Base-by-base conservation (phyloP, 1,140 invertebrate genomes). In the Zaprionus kolodkinae region DNA sequence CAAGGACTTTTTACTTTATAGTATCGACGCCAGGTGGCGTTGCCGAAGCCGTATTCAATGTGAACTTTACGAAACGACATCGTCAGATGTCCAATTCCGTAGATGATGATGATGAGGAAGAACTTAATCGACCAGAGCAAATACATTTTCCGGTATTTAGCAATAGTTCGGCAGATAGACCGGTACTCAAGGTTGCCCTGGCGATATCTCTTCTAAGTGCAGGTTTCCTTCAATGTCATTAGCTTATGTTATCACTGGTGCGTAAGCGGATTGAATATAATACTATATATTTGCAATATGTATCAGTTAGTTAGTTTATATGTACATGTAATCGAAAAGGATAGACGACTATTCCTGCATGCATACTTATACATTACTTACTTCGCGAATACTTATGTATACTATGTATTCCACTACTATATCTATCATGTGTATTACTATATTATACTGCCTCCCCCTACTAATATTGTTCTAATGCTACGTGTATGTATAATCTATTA, bases 91-190 rank as follows among this genome's bases (percentile, higher is more conserved):
- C 92, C 11, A 92, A 92, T 76, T 65, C 81, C 27, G 85, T 92
- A 27, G 92, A 92, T 30, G 84, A 89, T 17, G 88, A 91, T 17
- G 92, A 92, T 52, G 92, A 92, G 54, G 92, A 92, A 63, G 91
- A 92, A 62, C 80, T 92, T 35, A 91, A 92, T 59, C 83, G 83
- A 54, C 92, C 92, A 33, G 92, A 92, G 67, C 91, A 92, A 79
- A 92, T 92, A 59, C 92, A 92, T 69, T 92, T 92, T 64, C 92
- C 92, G 1, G 89, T 91, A 17, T 92, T 92, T 64, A 91, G 69
- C 52, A 70, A 76, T 54, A 78, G 72, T 50, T 60, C 72, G 33
- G 63, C 68, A 7, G 73, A 69, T 15, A 69, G 30, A 17, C 60
- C 60, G 9, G 30, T 50, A 35, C 2, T 73, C 7, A 36, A 64